phyloP scores from a whole-genome alignment of 1,140 invertebrate genomes.

The Proales similis region DNA sequence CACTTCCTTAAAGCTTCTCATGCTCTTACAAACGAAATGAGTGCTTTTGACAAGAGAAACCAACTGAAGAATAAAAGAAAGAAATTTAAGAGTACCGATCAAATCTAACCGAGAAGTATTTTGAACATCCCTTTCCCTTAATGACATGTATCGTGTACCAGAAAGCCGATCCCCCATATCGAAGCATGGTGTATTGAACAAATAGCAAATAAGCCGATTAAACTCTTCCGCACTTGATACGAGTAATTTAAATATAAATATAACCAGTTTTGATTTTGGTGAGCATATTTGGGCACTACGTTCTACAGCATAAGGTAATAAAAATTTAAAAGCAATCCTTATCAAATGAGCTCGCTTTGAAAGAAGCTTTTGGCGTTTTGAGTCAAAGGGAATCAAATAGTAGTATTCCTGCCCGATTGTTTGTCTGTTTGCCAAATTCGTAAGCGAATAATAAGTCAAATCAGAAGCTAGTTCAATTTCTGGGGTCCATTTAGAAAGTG shows the following conservation, averaged over 20 bases:
- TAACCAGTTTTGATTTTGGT: neutral
- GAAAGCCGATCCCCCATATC: conserved; percentile 8
- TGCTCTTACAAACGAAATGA: neutral
- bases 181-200: neutral
- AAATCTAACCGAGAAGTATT: conserved; percentile 1
- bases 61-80: conserved; percentile 4
- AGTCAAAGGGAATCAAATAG: conserved; percentile 19
- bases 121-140: neutral
- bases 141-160: neutral
- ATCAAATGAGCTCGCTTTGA: neutral
- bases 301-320: neutral
- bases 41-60: conserved; percentile 2
- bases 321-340: conserved; percentile 5
- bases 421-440: conserved; percentile 24
- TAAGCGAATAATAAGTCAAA: conserved; percentile 5
- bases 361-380: neutral
- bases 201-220: conserved; percentile 4
- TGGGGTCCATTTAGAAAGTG: neutral
- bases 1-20: neutral
- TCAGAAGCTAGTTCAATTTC: conserved; percentile 18
- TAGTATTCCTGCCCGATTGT: conserved; percentile 22
- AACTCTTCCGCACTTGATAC: conserved; percentile 6
- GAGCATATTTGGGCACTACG: neutral
- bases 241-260: conserved; percentile 10
- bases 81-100: conserved; percentile 12